Evolutionary conservation across 2,113 vertebrate genomes (phyloP).

Genomic region (Leiothrix lutea): DNA sequence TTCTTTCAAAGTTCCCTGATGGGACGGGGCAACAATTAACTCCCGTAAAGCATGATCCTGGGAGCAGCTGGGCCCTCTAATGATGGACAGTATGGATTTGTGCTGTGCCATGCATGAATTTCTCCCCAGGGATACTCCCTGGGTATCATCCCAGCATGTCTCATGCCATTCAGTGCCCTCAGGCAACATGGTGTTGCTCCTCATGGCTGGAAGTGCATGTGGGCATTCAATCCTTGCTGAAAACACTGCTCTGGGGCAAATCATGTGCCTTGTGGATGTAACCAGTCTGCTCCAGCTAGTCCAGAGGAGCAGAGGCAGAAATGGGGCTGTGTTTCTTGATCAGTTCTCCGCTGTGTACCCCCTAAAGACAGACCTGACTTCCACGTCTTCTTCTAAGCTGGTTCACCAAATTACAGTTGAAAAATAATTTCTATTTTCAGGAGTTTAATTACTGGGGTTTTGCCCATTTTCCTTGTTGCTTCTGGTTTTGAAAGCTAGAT

Average conservation of each 20-base stretch:
- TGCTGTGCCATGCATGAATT: background rate
- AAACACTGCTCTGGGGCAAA: background rate
- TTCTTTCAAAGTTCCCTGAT: background rate
- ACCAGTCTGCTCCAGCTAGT: background rate
- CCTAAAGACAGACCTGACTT: background rate
- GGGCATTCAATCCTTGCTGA: background rate
- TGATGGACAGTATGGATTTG: background rate
- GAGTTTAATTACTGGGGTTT: background rate
- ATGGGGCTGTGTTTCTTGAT: background rate
- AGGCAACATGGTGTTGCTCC: background rate
- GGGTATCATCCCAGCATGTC: background rate
- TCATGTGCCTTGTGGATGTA: background rate
- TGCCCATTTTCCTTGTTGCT: background rate
- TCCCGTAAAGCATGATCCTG: fast-evolving
- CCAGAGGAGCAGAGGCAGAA: background rate
- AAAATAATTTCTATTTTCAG: background rate
- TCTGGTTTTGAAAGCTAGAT: background rate
- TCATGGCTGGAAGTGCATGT: fast-evolving
- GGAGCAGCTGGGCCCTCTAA: background rate
- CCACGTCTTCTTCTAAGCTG: background rate
- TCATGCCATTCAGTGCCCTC: background rate
- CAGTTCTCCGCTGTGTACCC: fast-evolving
- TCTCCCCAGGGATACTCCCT: background rate
- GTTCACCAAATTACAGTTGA: background rate
- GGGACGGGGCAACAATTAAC: background rate